phyloP scores from a whole-genome alignment of 2,113 vertebrate genomes.

The Seriola quinqueradiata region DNA sequence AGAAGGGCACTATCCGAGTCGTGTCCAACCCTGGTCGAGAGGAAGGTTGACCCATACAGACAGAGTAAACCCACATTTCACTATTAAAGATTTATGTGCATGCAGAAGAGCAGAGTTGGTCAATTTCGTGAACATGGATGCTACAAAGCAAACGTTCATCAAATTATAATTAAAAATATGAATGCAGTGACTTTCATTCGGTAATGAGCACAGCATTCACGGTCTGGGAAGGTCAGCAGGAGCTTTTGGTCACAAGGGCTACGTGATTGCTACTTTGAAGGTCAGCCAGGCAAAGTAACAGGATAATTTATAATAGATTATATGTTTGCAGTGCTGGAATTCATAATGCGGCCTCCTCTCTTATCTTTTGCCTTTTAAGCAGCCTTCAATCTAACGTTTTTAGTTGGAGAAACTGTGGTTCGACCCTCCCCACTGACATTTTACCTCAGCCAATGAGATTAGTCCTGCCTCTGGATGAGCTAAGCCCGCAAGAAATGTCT shows the following conservation, averaged over 20 bases:
- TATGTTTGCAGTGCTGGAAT: not conserved
- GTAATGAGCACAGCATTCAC: not conserved
- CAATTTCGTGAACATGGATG: not conserved
- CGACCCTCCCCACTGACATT: constrained; percentile 48
- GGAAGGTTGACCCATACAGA: too few species aligned
- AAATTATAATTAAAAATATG: not conserved
- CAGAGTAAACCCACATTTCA: too few species aligned
- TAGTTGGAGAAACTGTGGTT: not conserved
- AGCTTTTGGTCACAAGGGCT: constrained; percentile 22
- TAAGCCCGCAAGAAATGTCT: constrained; percentile 40
- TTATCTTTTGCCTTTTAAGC: constrained; percentile 33
- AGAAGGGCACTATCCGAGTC: too few species aligned
- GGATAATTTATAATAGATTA: not conserved
- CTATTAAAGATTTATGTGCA: not conserved
- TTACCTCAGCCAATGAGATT: constrained; percentile 19
- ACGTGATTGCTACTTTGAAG: constrained; percentile 30
- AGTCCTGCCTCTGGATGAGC: not conserved
- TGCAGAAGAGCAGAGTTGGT: not conserved
- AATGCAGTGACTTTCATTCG: not conserved
- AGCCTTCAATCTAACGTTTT: not conserved
- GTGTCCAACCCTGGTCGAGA: too few species aligned
- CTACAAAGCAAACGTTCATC: not conserved
- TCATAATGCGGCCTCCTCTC: not conserved
- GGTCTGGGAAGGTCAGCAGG: constrained; percentile 14
- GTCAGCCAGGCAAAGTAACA: constrained; percentile 25